Evolutionary conservation across 64 coral and sea anemone genomes (phyloP).

Genomic region (Anthopleura sola): DNA sequence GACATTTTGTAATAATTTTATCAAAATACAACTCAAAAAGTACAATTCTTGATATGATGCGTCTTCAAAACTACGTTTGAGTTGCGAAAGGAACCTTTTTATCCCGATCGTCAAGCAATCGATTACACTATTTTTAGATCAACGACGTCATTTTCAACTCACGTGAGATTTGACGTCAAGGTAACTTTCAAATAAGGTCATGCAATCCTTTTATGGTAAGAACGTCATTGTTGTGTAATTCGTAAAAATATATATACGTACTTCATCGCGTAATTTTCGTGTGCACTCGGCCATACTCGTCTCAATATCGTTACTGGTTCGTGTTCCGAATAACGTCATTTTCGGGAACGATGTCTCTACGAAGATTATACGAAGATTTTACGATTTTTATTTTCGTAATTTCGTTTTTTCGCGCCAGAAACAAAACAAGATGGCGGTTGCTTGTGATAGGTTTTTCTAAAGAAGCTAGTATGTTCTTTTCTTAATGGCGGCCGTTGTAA

Average conservation of each 20-base stretch:
- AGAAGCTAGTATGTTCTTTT: not conserved
- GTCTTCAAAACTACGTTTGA: not conserved
- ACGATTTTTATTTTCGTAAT: not conserved
- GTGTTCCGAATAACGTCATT: not conserved
- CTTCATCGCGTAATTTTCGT: not conserved
- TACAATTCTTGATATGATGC: not conserved
- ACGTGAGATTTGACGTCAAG: slow-evolving; percentile 30
- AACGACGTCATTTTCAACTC: slow-evolving; percentile 21
- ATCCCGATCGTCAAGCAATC: not conserved
- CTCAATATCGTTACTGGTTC: not conserved
- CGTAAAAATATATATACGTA: not conserved
- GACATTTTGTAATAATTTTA: slow-evolving; percentile 75
- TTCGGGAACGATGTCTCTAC: not conserved
- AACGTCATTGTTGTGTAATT: slow-evolving; percentile 24
- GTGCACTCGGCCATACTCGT: not conserved
- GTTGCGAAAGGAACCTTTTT: slow-evolving; percentile 9
- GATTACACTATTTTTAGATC: slow-evolving; percentile 34
- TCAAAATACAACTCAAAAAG: slow-evolving; percentile 9
- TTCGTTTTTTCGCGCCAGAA: slow-evolving; percentile 22
- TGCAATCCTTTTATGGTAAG: not conserved
- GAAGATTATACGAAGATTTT: not conserved
- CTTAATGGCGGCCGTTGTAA: not conserved
- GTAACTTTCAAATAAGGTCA: not conserved
- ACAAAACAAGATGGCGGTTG: not conserved
- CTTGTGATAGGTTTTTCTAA: not conserved